Evolutionary conservation across 2,888 invertebrate species (phyloP), one percentile per base, ranked within the genome.

Genomic region (Eristalis intricaria): DNA sequence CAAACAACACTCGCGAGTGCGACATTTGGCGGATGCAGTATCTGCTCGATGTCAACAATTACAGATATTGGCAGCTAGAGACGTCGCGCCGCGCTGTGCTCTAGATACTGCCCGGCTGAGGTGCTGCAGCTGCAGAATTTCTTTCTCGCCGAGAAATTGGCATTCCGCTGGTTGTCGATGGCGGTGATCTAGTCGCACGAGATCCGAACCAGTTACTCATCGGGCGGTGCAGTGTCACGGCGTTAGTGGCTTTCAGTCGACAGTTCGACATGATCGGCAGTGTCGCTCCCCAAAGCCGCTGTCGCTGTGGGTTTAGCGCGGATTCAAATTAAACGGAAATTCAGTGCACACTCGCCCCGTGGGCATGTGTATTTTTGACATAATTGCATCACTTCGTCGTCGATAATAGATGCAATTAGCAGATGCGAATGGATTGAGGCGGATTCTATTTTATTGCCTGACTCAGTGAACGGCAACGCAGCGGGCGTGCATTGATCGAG

Each of bases 171-270:
- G 26, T 26, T 22, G 64, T 38, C 69, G 77, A 79, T 86, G 82
- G 65, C 68, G 86, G 69, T 71, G 85, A 82, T 85, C 85, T 76
- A 68, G 84, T 71, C 58, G 84, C 77, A 73, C 76, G 66, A 81
- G 84, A 81, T 85, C 73, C 61, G 68, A 85, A 81, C 84, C 84
- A 85, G 84, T 85, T 85, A 85, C 84, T 81, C 85, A 85, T 81
- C 81, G 50, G 77, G 76, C 26, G 73, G 60, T 76, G 40, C 13
- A 13, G 22, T 50, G 26, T 65, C 15, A 65, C 64, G 73, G 66
- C 43, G 79, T 40, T 7, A 32, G 58, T 22, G 75, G 74, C 35
- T 78, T 83, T 61, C 66, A n/a, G n/a, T n/a, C 50, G 50, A n/a
- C 50, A n/a, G 4, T 5, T n/a, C 50, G 50, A n/a, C 50, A n/a